phyloP scores from a whole-genome alignment of 2,888 invertebrate species.

The Eristalis tenax region DNA sequence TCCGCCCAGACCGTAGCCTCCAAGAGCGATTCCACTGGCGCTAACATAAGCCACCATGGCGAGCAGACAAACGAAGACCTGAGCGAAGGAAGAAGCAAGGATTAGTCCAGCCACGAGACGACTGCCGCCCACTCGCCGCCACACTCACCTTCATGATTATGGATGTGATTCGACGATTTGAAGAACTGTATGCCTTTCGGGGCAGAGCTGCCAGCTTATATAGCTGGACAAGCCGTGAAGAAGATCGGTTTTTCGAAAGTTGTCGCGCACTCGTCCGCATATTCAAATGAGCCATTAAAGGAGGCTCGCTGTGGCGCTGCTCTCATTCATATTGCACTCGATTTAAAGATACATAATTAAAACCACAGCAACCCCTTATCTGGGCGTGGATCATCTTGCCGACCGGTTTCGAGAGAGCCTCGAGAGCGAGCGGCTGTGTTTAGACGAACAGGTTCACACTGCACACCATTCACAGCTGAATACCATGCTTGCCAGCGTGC shows the following conservation, averaged over 20 bases:
- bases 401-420: neutral
- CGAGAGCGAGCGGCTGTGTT: neutral
- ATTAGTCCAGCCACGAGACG: neutral
- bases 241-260: neutral
- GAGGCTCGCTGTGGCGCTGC: neutral
- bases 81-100: neutral
- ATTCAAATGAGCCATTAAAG: neutral
- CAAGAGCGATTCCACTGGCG: constrained; percentile 12
- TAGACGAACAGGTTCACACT: neutral
- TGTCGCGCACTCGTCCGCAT: neutral
- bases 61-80: constrained; percentile 30
- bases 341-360: neutral
- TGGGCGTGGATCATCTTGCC: neutral
- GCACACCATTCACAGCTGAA: no score
- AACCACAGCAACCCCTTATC: neutral
- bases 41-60: constrained; percentile 31
- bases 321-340: neutral
- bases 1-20: neutral
- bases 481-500: neutral
- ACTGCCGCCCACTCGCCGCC: neutral
- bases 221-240: neutral
- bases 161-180: constrained; percentile 12
- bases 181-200: neutral
- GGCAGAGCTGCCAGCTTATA: constrained; percentile 7
- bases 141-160: constrained; percentile 44